Conservation (phyloP, 2,888 invertebrate species). For the Trissolcus japonicus region DNA sequence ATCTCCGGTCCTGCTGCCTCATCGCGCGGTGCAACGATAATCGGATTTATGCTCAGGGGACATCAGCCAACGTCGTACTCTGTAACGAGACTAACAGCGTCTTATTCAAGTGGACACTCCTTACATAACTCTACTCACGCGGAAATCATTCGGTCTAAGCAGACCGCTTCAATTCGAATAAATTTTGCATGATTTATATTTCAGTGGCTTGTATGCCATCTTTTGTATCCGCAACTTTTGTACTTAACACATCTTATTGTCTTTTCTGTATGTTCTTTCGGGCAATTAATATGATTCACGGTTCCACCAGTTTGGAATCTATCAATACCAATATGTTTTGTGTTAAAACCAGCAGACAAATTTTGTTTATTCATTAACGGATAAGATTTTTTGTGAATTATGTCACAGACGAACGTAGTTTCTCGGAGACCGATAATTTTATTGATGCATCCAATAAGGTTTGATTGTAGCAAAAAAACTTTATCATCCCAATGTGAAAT, state of each 20-base stretch:
- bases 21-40: conserved; percentile 53
- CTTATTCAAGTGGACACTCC: conserved; percentile 52
- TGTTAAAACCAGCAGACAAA: neutral
- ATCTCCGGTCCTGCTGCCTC: conserved; percentile 41
- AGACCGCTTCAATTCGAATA: conserved; percentile 42
- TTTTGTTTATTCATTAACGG: neutral
- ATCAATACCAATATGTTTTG: neutral
- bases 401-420: too few relatives aligned
- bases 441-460: conserved; percentile 34
- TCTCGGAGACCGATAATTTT: neutral
- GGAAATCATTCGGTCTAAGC: conserved; percentile 44
- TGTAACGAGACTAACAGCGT: conserved; percentile 38
- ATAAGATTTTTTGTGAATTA: too few relatives aligned
- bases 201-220: neutral
- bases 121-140: conserved; percentile 40
- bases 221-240: neutral
- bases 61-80: conserved; percentile 31
- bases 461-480: conserved; percentile 39
- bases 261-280: neutral
- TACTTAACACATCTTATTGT: neutral
- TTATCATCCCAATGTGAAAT: conserved; percentile 46
- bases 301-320: neutral
- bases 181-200: conserved; percentile 42
- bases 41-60: conserved; percentile 56
- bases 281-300: neutral